Evolutionary conservation across 2,888 invertebrate genomes (phyloP), one percentile per base, ranked within the genome.

Genomic region (Cenopis cana): DNA sequence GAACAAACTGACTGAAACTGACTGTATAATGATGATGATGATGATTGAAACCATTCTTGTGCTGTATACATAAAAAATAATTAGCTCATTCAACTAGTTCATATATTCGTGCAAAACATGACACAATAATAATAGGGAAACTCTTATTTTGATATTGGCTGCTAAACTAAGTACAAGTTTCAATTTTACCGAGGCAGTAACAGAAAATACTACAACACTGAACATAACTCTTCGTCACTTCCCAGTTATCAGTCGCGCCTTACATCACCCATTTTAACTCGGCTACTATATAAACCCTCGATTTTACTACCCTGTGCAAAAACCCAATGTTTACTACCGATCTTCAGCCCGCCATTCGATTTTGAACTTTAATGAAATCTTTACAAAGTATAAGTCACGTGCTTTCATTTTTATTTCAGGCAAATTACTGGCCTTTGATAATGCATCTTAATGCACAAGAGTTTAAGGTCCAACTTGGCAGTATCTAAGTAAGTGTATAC

Each of bases 231-330:
- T 18, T 50, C 38, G 38, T 59, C 49, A 55, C 46, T 29, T 33
- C 46, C 24, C 24, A 24, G 24, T 52, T 17, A 17, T 60, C 55
- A 50, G 46, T 46, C 24, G 36, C 33, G 38, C 18, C 69, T 69
- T 69, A 69, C 69, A 65, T 70, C 59, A 70, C 65, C 57, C 64
- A 14, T 57, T 64, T 62, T 67, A 57, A 49, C 50, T 68, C 11
- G 11, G 65, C 59, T 69, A 69, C 64, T 69, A 49, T 69, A 62
- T 36, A 65, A 65, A 70, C 64, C 60, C 57, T 41, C 29, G 12
- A 66, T 56, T 46, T 68, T 60, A 69, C 65, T 59, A 60, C 41
- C 59, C 68, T 38, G 36, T 29, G 52, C 59, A 70, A 59, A 70
- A 69, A 57, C 41, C 52, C n/a, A 50, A 56, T 62, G 24, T 36